Base-by-base conservation (phyloP, 2,888 invertebrate species). In the Agonum fuliginosum region DNA sequence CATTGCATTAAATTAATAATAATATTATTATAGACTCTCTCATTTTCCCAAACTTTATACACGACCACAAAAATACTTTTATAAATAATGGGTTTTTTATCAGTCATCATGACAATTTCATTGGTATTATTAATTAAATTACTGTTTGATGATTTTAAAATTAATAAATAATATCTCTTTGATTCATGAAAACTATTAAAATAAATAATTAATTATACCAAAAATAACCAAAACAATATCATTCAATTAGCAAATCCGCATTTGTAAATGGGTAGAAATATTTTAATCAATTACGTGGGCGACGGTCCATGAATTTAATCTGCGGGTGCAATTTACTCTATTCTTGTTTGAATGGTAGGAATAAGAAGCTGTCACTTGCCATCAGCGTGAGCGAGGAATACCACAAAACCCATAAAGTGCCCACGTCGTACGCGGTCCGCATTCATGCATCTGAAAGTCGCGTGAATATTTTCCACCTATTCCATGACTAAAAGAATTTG, bases 341-440 rank as follows among this genome's bases (percentile, higher is more conserved):
- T 54, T 54, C 54, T 5, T 24, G 24, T 54, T 12, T 54, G 54
- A 24, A 54, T 54, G 24, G 22, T 24, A 20, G 54, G 54, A 54
- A 54, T 54, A 54, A 54, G 54, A 54, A 54, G 54, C 54, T 54
- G 54, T 54, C 54, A 54, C 54, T 54, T 54, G 54, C 54, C 54
- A 54, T 54, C 54, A 27, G 24, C 54, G 24, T 24, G 46, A 54
- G 54, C n/a, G 24, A 10, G 54, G 54, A 54, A 54, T 54, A 54
- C 24, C 54, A 54, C 20, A 12, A 54, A 54, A 22, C 54, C 48
- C 48, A 48, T 48, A 48, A 12, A 48, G 48, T 54, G 24, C 54
- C 54, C 24, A 46, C 46, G 54, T 10, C n/a, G 24, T 54, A 54
- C 54, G 24, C 24, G 24, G 10, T 12, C 3, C 54, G 54, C 24